Evolutionary conservation across 1,140 invertebrate species (phyloP).

Genomic region (Caenorhabditis briggsae): DNA sequence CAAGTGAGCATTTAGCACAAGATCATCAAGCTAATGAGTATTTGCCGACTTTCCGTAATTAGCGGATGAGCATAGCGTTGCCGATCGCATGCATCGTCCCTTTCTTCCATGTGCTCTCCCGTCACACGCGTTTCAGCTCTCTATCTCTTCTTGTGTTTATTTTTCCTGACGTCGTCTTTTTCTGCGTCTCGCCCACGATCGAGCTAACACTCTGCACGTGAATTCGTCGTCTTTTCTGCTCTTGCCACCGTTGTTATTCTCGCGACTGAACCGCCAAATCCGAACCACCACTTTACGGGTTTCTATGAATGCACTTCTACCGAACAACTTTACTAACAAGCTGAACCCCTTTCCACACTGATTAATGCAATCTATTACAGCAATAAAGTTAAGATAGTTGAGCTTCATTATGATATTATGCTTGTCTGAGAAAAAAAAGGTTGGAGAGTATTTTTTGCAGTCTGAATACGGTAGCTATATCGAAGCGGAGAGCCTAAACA

Average conservation of each 20-base stretch:
- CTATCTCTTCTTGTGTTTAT: not conserved
- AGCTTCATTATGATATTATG: too few species aligned
- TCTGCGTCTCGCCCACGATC: not conserved
- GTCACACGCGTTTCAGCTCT: not conserved
- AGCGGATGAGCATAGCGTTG: not conserved
- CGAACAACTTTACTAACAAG: too few species aligned
- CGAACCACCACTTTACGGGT: not conserved
- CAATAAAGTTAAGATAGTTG: too few species aligned
- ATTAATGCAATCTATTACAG: too few species aligned
- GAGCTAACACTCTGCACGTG: not conserved
- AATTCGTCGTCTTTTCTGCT: constrained; percentile 5
- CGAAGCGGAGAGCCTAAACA: too few species aligned
- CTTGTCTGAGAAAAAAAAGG: too few species aligned
- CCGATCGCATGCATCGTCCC: not conserved
- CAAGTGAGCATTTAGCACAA: too few species aligned
- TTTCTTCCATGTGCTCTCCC: not conserved
- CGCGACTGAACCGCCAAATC: constrained; percentile 13
- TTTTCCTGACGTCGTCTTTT: not conserved
- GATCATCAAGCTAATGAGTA: too few species aligned
- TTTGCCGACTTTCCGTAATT: not conserved
- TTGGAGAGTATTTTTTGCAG: too few species aligned
- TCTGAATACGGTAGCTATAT: too few species aligned
- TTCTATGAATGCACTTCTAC: not conserved
- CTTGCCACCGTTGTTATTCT: not conserved
- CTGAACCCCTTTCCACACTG: too few species aligned